Base-by-base conservation (phyloP, 2,113 vertebrate genomes). In the Larimichthys polyactis region DNA sequence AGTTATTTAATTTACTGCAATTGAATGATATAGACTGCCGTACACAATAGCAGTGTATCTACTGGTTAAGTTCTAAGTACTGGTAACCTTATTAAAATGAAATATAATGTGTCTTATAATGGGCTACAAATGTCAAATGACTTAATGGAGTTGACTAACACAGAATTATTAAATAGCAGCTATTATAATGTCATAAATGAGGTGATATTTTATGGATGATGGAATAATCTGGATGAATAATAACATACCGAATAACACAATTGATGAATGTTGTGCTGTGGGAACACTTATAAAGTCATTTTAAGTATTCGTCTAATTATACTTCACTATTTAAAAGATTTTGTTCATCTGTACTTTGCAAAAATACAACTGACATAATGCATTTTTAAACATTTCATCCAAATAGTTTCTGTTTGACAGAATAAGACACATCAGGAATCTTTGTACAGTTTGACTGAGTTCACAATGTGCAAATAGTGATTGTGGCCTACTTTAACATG, bases 111-210 rank as follows among this genome's bases (percentile, higher is more conserved):
- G 51, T 73, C 54, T 49, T 15, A 43, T 65, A 74, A 83, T 57
- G 40, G 49, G 20, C 22, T 46, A 16, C 36, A 82, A 73, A 84
- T 79, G 66, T 70, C 63, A 77, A 22, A 74, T 27, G 27, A 57
- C 3, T 19, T 63, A 66, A 60, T 77, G 22, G 52, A 22, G 16
- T 24, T n/a, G 5, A 43, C 20, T 63, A 9, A 57, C 15, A 63
- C 17, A 20, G 15, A 19, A 40, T 55, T 22, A 49, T 64, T 72
- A 6, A 36, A 76, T 57, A 36, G 75, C 14, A 75, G 40, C 24
- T 22, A 19, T 65, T 79, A 11, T 54, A 17, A 52, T 65, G 32
- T 57, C 22, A 54, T n/a, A 60, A 27, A 29, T 73, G 2, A 48
- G 11, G 3, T 15, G 12, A 15, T n/a, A 36, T 65, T 17, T 9